Percentiles rank a stretch among this genome's conserved stretches.
Evolutionary conservation across 2,113 vertebrate genomes (phyloP).

Genomic region (Pogonocichla stellata): DNA sequence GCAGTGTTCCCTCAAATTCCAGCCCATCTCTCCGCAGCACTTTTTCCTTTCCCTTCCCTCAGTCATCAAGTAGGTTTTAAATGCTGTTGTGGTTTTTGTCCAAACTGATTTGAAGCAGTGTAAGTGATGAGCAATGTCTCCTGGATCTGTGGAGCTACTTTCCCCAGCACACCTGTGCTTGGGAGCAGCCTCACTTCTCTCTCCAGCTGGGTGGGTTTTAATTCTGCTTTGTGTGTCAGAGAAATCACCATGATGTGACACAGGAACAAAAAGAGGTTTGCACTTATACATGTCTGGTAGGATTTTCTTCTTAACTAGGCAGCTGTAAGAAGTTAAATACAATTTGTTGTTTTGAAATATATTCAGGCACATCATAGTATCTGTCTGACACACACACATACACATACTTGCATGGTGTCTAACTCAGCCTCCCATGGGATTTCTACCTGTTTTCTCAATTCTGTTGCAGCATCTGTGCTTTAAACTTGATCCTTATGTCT

Average conservation of each 20-base stretch:
- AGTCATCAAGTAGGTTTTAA: not conserved
- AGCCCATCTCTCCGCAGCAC: not conserved
- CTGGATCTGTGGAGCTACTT: not conserved
- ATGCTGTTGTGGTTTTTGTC: not conserved
- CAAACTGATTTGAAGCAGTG: not conserved
- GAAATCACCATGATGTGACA: not conserved
- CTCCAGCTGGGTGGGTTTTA: constrained; percentile 23
- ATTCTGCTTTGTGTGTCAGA: not conserved
- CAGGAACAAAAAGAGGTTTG: not conserved
- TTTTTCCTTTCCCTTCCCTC: not conserved
- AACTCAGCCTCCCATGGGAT: not conserved
- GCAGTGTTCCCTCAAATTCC: not conserved
- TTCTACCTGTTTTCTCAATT: not conserved
- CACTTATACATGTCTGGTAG: accelerated
- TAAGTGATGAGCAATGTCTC: not conserved
- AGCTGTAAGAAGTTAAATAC: not conserved
- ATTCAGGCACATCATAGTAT: not conserved
- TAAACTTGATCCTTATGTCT: accelerated
- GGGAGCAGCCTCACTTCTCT: not conserved
- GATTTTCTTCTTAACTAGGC: not conserved
- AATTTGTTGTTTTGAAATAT: not conserved
- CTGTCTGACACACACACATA: not conserved
- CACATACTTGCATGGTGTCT: not conserved
- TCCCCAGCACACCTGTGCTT: accelerated
- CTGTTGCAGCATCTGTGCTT: not conserved